These are phyloP conservation scores for Carposina sasakii DNA, from an alignment of 1,140 invertebrate species.

Conservation along the genomic window DNA sequence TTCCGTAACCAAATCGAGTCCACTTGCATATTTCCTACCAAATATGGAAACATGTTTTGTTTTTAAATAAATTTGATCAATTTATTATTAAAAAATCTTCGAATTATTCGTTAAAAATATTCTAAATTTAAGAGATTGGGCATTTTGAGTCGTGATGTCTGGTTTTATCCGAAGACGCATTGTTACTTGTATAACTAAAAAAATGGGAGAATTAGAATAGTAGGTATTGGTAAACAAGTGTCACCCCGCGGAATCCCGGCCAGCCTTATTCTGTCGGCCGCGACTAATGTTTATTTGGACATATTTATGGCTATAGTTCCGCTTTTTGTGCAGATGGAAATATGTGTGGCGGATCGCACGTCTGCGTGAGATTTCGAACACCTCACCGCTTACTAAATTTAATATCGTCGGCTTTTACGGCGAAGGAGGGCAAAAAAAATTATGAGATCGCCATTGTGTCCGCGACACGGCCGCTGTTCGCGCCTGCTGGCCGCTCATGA, in stretches of 20 bases:
- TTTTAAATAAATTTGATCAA: too few relatives aligned
- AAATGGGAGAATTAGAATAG: too few relatives aligned
- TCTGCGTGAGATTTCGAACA: conserved; percentile 71
- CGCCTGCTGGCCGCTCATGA: conserved; percentile 69
- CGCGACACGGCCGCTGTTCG: conserved; percentile 66
- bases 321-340: conserved; percentile 70
- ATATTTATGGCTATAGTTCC: conserved; percentile 73
- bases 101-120: too few relatives aligned
- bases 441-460: conserved; percentile 69
- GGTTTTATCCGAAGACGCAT: too few relatives aligned
- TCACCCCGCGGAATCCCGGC: conserved; percentile 37
- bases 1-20: too few relatives aligned
- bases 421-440: conserved; percentile 59
- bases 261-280: conserved; percentile 42
- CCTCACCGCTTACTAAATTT: conserved; percentile 72
- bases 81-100: too few relatives aligned
- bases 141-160: too few relatives aligned
- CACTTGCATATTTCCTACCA: too few relatives aligned
- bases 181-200: too few relatives aligned
- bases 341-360: conserved; percentile 71
- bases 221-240: conserved; percentile 19
- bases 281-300: conserved; percentile 71
- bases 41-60: too few relatives aligned
- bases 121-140: too few relatives aligned
- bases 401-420: conserved; percentile 68